Conservation (phyloP, 92 coral and sea anemone species). For the Zoanthus gigantus region DNA sequence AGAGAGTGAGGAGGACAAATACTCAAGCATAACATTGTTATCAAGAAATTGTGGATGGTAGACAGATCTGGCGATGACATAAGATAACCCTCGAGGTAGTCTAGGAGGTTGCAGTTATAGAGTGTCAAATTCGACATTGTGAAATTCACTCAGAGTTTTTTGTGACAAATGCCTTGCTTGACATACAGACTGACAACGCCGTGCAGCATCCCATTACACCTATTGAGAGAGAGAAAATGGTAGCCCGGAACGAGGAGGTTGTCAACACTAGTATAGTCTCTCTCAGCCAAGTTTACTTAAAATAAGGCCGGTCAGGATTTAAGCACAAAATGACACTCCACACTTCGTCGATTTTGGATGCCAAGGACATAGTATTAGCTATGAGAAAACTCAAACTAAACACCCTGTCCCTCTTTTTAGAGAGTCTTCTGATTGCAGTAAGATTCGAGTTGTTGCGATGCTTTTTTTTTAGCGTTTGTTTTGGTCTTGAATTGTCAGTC, state of each 20-base stretch:
- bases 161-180: not conserved
- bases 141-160: not conserved
- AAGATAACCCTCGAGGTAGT: not conserved
- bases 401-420: not conserved
- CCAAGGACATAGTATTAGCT: not conserved
- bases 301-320: not conserved
- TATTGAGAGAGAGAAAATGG: not conserved
- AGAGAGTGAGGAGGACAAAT: no score
- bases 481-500: not conserved
- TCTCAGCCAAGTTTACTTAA: not conserved
- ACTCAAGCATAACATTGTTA: no score
- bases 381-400: not conserved
- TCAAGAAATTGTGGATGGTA: no score
- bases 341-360: constrained; percentile 1
- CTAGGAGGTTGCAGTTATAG: not conserved
- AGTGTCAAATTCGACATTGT: not conserved
- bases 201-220: not conserved
- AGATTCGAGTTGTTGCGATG: not conserved
- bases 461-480: not conserved
- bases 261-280: not conserved
- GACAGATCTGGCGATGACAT: no score
- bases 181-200: not conserved
- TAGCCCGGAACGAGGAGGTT: not conserved
- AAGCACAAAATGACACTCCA: not conserved
- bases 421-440: not conserved